Evolutionary conservation across 1,140 invertebrate species (phyloP).

Genomic region (Ridgeia piscesae): DNA sequence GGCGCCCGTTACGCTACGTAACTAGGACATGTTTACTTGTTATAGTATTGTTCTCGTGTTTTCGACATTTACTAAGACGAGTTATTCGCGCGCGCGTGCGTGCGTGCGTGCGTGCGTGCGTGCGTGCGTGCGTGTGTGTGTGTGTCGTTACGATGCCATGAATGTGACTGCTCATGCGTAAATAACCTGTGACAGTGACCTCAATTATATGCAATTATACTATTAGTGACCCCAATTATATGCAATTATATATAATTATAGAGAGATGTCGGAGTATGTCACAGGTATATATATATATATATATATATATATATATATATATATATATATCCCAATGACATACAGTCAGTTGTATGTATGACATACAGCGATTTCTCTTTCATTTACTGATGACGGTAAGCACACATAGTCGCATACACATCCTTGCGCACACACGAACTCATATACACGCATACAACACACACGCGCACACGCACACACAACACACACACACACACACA

Average conservation of each 20-base stretch:
- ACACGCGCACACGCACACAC: no score
- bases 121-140: no score
- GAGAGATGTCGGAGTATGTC: no score
- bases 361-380: no score
- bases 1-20: not conserved
- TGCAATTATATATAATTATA: not conserved
- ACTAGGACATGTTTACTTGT: not conserved
- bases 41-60: not conserved
- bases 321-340: not conserved
- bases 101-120: no score
- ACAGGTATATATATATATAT: no score
- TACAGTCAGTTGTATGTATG: no score
- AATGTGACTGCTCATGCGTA: not conserved
- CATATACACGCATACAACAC: no score
- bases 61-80: not conserved
- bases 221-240: not conserved
- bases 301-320: not conserved
- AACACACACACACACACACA: no score
- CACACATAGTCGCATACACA: no score
- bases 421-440: no score
- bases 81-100: not conserved
- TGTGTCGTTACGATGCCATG: not conserved
- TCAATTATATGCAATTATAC: not conserved
- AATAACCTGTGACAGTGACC: not conserved
- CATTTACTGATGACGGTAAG: no score